Base-by-base conservation (phyloP, 2,888 invertebrate species). In the Pseudoips prasinana region DNA sequence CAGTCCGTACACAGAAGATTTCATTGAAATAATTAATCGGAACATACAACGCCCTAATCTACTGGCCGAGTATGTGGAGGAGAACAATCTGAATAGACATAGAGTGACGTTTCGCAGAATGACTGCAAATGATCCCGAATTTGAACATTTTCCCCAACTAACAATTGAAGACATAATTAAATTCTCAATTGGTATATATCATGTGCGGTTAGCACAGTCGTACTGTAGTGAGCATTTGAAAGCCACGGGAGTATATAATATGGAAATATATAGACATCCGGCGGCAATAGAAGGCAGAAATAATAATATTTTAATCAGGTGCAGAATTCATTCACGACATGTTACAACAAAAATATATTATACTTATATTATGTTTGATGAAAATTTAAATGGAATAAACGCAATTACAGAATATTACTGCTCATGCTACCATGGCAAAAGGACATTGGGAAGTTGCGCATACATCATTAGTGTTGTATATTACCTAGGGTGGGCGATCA, bases 111-210 rank as follows among this genome's bases (percentile, higher is more conserved):
- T 39, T 14, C 11, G 11, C 14, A 10, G 9, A 10, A 22, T 36
- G 30, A 22, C 9, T 19, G 30, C 26, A 11, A 26, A 27, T 14
- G 19, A 27, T 27, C 33, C 27, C 8, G 27, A 33, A 18, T 14
- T 33, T 7, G 8, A 7, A 18, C 11, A 24, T 10, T 43, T 39
- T 26, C 35, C 44, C 3, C 22, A 20, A 9, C 19, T 46, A 10
- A 33, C 38, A 22, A 8, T 11, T 8, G 38, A 46, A 22, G 41
- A 39, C 22, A 23, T 34, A 8, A 29, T 25, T 26, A 8, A 28
- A 17, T 40, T 40, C 20, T 22, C 35, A 24, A 23, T 40, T 10
- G 35, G 35, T 7, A 35, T 18, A 8, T 41, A 41, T 27, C 41
- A 41, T 25, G 30, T 45, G 6, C 31, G 31, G 26, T 19, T 35